Evolutionary conservation across 1,140 invertebrate species (phyloP), one percentile per base, ranked within the genome.

Genomic region (Temnothorax nylanderi): DNA sequence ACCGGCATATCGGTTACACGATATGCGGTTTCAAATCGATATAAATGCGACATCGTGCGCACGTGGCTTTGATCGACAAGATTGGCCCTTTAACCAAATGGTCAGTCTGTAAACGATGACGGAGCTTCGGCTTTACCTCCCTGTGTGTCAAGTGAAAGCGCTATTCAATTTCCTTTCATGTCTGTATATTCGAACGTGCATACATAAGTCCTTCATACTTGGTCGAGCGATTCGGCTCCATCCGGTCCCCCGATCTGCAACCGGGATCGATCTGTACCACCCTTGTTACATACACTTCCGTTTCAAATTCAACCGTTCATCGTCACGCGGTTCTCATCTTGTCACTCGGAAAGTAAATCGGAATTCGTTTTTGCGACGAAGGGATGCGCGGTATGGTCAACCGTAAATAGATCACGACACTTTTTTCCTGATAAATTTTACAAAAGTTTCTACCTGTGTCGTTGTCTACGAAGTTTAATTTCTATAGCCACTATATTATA

Each of bases 121-220:
- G 78, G 65, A 69, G 51, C 77, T 80, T 49, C 49, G n/a, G 67
- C 67, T 87, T 87, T 32, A 60, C 49, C 44, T 56, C 67, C 41
- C 78, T 85, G 65, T 65, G 16, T 60, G 41, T 82, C 71, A 81
- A 81, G 44, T 82, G 71, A 82, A 72, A 90, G 82, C 89, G 67
- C 86, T 88, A 84, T 88, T 88, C 86, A 90, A 90, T 90, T 90
- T 90, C 82, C 87, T 86, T 72, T 85, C 78, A 87, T 84, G 77
- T 56, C 34, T 51, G 21, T 18, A 37, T 60, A 37, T 60, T 21
- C 26, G 37, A 74, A 58, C 47, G 32, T 87, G 21, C 26, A 69
- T 72, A 89, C 56, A 34, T 74, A 82, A 58, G 67, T 65, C 82
- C 75, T 81, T 76, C 69, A 72, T 58, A 82, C 18, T 74, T 74